These are phyloP conservation scores for Agrypnus murinus DNA, from an alignment of 2,888 invertebrate species.

Conservation along the genomic window DNA sequence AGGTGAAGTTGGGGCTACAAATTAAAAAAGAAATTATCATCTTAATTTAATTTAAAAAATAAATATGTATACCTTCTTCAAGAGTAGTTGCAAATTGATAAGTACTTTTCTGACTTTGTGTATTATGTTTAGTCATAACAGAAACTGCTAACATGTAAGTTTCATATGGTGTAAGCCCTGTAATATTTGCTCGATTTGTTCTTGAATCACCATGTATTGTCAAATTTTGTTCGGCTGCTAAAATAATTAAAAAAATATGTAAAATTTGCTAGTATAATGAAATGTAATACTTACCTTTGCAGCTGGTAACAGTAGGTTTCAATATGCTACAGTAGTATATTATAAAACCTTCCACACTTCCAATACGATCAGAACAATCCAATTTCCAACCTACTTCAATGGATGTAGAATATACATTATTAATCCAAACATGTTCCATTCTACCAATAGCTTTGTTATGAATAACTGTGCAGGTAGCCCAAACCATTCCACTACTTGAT, in stretches of 20 bases:
- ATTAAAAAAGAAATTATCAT: constrained; percentile 26
- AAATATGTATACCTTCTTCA: constrained; percentile 75
- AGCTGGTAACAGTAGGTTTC: constrained; percentile 73
- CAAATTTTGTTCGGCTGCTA: constrained; percentile 66
- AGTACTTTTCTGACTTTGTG: constrained; percentile 75
- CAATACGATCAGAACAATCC: constrained; percentile 83
- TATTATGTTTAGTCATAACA: constrained; percentile 75
- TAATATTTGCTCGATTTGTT: constrained; percentile 75
- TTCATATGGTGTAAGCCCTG: constrained; percentile 81
- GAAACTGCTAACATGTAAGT: constrained; percentile 83
- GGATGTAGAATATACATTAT: constrained; percentile 71
- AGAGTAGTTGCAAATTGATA: constrained; percentile 79
- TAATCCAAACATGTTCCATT: constrained; percentile 75
- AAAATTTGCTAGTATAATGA: not conserved
- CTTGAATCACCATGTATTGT: constrained; percentile 72
- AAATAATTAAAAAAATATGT: constrained; percentile 21
- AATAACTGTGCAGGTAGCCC: constrained; percentile 85
- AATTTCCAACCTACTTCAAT: constrained; percentile 85
- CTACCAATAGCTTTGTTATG: constrained; percentile 72
- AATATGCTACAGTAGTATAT: constrained; percentile 82
- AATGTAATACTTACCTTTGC: constrained; percentile 72
- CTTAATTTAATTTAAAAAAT: not conserved
- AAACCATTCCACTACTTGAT: constrained; percentile 88
- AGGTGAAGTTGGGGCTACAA: constrained; percentile 76
- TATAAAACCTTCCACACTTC: constrained; percentile 82